Evolutionary conservation across 1,140 invertebrate genomes (phyloP).

Genomic region (Leptestheria dahalacensis): DNA sequence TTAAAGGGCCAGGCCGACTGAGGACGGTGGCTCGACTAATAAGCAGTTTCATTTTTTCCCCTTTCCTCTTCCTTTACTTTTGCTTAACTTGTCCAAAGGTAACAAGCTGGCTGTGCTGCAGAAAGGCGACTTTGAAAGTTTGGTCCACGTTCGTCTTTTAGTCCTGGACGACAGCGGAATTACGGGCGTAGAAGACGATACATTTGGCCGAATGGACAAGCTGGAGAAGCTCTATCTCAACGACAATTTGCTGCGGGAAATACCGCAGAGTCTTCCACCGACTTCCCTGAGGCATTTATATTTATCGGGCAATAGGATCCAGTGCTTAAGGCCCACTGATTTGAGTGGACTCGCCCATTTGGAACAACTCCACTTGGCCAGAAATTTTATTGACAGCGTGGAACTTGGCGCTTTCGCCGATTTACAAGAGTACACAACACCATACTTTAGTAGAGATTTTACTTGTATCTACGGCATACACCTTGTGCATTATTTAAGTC

Average conservation of each 20-base stretch:
- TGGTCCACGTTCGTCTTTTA: slow-evolving; percentile 61
- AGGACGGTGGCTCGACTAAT: no score
- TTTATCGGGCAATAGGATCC: slow-evolving; percentile 48
- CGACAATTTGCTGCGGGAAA: slow-evolving; percentile 46
- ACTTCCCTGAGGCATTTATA: slow-evolving; percentile 40
- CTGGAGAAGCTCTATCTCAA: slow-evolving; percentile 62
- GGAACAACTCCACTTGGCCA: slow-evolving; percentile 47
- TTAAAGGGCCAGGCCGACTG: no score
- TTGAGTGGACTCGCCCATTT: slow-evolving; percentile 52
- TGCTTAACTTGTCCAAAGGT: slow-evolving; percentile 21
- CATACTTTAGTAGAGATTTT: not conserved
- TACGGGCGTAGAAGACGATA: slow-evolving; percentile 62
- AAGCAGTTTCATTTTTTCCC: no score
- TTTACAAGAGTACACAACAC: slow-evolving; percentile 24
- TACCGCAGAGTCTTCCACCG: slow-evolving; percentile 49
- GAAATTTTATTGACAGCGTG: slow-evolving; percentile 47
- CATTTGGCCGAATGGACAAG: slow-evolving; percentile 61
- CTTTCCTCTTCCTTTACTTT: no score
- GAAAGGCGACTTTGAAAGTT: slow-evolving; percentile 75
- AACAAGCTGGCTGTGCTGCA: slow-evolving; percentile 56
- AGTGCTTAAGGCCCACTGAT: slow-evolving; percentile 42
- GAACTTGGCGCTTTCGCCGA: slow-evolving; percentile 48
- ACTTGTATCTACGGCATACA: no score
- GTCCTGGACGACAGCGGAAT: slow-evolving; percentile 67
- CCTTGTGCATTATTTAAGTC: no score